Evolutionary conservation across 2,797 vertebrate species (phyloP), one percentile per base, ranked within the genome.

Genomic region (Champsocephalus gunnari): DNA sequence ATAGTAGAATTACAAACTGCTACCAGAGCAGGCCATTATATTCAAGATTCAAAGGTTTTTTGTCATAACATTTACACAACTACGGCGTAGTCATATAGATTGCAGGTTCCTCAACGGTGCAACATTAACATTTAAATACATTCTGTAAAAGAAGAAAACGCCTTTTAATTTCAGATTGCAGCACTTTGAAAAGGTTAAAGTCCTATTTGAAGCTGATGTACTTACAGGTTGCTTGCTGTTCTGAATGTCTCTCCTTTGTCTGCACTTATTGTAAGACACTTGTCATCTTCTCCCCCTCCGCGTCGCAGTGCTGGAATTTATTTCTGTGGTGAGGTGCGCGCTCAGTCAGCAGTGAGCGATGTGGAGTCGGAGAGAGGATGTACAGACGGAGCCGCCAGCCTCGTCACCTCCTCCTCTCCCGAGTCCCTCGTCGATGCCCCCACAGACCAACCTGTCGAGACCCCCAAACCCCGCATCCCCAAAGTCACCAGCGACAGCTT

Each of bases 251-350:
- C 1, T 38, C 34, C 34, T 9, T 4, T 38, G 34, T 38, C 8
- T 38, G 34, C 34, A 38, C 34, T 38, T 38, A 38, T 38, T 38
- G 34, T 38, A 38, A 38, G 34, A 38, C 7, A 28, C 13, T 55
- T 16, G 14, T 53, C 5, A 21, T 66, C 43, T n/a, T 47, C 48
- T 50, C 9, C n/a, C 3, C 28, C 5, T 84, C 73, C 66, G 21
- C 66, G 82, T 73, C 55, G 51, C 89, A 99, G 98, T 17, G 98
- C 98, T 7, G 98, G 98, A 81, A 98, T 96, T 92, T 99, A 96
- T 92, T 99, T 99, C 88, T 95, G 95, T 0, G 96, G 97, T 5
- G 97, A 99, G 90, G 96, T 96, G 57, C 95, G 92, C 50, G 93
- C 93, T 78, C 95, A 96, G 49, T 94, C 95, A 3, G 84, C 76